These are phyloP conservation scores for Podargus strigoides DNA, from an alignment of 2,797 vertebrate species.

Conservation along the genomic window DNA sequence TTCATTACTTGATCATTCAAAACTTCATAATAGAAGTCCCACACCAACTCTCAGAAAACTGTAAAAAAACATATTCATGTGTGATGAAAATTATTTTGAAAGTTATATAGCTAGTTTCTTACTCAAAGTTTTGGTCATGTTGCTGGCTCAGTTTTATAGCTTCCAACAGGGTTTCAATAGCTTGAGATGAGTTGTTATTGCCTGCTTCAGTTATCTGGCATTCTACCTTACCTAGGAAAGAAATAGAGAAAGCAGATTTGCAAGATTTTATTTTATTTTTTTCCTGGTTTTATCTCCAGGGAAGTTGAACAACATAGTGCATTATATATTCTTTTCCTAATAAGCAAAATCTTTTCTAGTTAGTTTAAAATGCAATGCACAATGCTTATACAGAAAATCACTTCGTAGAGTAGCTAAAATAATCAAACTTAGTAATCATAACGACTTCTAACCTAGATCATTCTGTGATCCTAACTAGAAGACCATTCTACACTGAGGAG, in stretches of 20 bases:
- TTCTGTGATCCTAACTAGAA: not conserved
- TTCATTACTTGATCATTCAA: too few relatives aligned
- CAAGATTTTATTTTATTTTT: not conserved
- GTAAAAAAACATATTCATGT: not conserved
- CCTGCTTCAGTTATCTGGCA: constrained; percentile 62
- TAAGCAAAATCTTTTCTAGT: not conserved
- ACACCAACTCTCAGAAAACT: not conserved
- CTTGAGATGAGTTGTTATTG: constrained; percentile 35
- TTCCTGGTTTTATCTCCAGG: not conserved
- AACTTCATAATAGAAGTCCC: not conserved
- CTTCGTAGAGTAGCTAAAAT: not conserved
- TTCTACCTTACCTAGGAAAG: constrained; percentile 76
- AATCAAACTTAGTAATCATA: not conserved
- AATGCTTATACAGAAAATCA: not conserved
- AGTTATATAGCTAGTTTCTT: constrained; percentile 41
- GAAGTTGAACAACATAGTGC: not conserved
- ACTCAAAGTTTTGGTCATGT: constrained; percentile 79
- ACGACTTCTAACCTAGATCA: not conserved
- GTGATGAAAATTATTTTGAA: not conserved
- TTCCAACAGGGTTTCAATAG: constrained; percentile 71
- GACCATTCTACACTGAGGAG: not conserved
- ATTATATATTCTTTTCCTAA: not conserved
- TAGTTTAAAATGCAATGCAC: not conserved
- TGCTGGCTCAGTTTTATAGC: constrained; percentile 73
- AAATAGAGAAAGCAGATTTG: not conserved